A percentile compares a stretch with the other conserved stretches of the same genome.
Evolutionary conservation across 2,888 invertebrate species (phyloP).

Genomic region (Frankliniella fusca): DNA sequence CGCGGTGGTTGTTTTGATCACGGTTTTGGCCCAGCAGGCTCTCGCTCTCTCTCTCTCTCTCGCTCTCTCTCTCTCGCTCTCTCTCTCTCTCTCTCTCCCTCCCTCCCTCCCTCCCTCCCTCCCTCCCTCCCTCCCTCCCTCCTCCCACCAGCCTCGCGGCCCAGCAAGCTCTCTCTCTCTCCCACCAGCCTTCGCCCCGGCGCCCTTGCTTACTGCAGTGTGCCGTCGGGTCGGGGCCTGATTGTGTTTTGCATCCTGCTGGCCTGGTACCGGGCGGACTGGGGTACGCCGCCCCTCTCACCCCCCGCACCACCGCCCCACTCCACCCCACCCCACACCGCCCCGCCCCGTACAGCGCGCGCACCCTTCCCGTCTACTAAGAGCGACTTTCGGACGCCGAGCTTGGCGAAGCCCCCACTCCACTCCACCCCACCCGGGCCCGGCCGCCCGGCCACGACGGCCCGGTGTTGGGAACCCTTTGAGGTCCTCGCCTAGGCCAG

Average conservation of each 20-base stretch:
- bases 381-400: background rate
- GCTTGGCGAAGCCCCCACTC: background rate
- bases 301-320: no score
- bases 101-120: background rate
- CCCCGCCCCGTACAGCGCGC: no score
- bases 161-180: no score
- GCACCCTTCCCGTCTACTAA: no score
- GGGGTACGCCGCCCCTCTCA: no score
- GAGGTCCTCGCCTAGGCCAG: background rate
- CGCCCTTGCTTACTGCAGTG: background rate
- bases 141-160: background rate
- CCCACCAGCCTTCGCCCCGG: background rate
- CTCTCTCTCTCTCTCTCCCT: no score
- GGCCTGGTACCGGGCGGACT: no score
- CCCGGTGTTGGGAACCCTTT: background rate
- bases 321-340: no score
- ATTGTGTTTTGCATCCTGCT: background rate
- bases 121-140: background rate
- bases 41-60: no score
- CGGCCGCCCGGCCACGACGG: background rate
- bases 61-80: no score
- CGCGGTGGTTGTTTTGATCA: background rate
- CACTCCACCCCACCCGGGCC: background rate
- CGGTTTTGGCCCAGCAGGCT: no score
- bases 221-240: background rate